These are phyloP conservation scores for Morus bassanus DNA, from an alignment of 2,797 vertebrate genomes.

Conservation along the genomic window DNA sequence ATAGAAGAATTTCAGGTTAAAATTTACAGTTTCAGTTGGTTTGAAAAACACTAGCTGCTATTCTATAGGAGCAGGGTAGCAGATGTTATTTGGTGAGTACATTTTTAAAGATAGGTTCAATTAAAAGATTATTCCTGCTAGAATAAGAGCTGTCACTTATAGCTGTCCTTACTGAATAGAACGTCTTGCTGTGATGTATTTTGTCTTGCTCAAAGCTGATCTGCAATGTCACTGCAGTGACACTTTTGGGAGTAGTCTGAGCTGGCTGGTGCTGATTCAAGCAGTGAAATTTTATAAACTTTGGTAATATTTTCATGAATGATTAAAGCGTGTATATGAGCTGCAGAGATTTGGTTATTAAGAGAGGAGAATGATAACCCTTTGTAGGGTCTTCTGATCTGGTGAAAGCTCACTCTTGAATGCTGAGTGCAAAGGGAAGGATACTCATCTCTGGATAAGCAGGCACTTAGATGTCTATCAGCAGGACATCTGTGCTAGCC, in stretches of 20 bases:
- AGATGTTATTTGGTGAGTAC: not conserved
- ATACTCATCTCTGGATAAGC: not conserved
- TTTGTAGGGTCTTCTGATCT: not conserved
- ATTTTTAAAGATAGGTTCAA: not conserved
- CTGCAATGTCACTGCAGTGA: not conserved
- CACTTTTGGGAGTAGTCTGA: not conserved
- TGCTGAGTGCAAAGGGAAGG: not conserved
- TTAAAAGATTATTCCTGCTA: not conserved
- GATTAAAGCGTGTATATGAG: not conserved
- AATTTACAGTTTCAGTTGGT: not conserved
- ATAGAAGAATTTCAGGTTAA: not conserved
- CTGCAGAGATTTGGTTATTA: not conserved
- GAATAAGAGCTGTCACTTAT: not conserved
- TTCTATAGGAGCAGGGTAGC: not conserved
- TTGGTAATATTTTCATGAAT: not conserved
- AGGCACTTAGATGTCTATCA: not conserved
- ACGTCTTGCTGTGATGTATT: not conserved
- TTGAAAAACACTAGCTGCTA: not conserved
- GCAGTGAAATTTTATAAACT: not conserved
- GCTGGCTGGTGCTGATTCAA: not conserved
- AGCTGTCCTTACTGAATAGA: not conserved
- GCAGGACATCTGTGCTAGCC: not conserved
- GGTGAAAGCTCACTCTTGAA: not conserved
- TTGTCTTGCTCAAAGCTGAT: conserved; percentile 40
- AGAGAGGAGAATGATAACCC: not conserved